Conservation (phyloP, 2,888 invertebrate species). For the Tetragnatha montana region DNA sequence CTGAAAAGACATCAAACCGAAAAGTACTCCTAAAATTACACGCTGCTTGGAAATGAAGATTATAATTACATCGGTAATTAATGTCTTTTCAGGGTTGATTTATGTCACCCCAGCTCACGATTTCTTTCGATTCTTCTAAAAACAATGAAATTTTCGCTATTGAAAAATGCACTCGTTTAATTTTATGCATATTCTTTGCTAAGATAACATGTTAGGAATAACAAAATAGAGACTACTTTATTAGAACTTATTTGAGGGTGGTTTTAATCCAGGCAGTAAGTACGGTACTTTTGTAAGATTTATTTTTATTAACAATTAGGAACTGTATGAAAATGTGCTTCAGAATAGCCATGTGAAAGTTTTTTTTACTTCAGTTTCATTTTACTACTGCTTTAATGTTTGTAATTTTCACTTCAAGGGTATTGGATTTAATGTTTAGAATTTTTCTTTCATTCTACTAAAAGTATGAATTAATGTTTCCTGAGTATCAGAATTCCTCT, state of each 20-base stretch:
- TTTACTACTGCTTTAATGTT: no score
- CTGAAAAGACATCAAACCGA: constrained; percentile 15
- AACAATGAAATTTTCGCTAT: not conserved
- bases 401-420: no score
- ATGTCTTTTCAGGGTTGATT: constrained; percentile 46
- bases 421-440: no score
- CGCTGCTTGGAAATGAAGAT: constrained; percentile 28
- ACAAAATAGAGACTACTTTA: constrained; percentile 25
- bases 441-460: no score
- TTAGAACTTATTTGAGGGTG: constrained; percentile 12
- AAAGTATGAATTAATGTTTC: no score
- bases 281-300: constrained; percentile 21
- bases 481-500: no score
- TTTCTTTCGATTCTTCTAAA: constrained; percentile 16
- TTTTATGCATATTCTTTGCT: not conserved
- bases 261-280: constrained; percentile 4
- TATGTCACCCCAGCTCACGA: constrained; percentile 32
- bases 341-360: not conserved
- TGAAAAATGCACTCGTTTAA: constrained; percentile 24
- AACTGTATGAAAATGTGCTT: not conserved
- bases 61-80: constrained; percentile 53
- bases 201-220: constrained; percentile 17
- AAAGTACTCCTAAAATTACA: constrained; percentile 34
- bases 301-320: constrained; percentile 13
- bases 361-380: no score